Evolutionary conservation across 2,888 invertebrate genomes (phyloP), one percentile per base, ranked within the genome.

Genomic region (Hypercompe scribonia): DNA sequence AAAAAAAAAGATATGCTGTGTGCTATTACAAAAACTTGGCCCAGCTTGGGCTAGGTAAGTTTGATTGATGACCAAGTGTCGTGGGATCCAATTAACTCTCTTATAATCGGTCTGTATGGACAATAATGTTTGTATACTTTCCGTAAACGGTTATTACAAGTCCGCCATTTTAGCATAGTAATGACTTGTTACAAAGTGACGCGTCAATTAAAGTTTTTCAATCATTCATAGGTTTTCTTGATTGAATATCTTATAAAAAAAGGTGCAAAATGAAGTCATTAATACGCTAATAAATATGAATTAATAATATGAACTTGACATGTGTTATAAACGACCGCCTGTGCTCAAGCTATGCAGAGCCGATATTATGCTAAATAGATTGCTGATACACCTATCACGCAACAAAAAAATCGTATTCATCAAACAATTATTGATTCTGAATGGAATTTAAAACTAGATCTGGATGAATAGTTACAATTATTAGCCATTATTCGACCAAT

Each of bases 51-150:
- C 46, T 21, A 71, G 76, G 54, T 72, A 79, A 61, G 50, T 77
- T 78, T 82, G 84, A 85, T 85, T 75, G 82, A 84, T 79, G 79
- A 71, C 15, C 28, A 34, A 71, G 64, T 72, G 58, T 69, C 84
- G 84, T 84, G 84, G 84, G 82, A 84, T 77, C 81, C 80, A 85
- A 84, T 84, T 84, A 83, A 74, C 72, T 75, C 70, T 65, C 75
- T 76, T 80, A 72, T 78, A 76, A 75, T 76, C 72, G 68, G 75
- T 78, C 67, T 78, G 70, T 76, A 73, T 73, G 72, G 72, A 80
- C 77, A 72, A 79, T 82, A 76, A 76, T 34, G 54, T 75, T 81
- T 77, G 69, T 76, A 77, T 74, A 67, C 72, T 74, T 34, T 63
- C 13, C 34, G 33, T 61, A 76, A 73, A 34, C 74, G 77, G 46